Conservation (phyloP, 2,797 vertebrate species). For the Chrysocyon brachyurus region DNA sequence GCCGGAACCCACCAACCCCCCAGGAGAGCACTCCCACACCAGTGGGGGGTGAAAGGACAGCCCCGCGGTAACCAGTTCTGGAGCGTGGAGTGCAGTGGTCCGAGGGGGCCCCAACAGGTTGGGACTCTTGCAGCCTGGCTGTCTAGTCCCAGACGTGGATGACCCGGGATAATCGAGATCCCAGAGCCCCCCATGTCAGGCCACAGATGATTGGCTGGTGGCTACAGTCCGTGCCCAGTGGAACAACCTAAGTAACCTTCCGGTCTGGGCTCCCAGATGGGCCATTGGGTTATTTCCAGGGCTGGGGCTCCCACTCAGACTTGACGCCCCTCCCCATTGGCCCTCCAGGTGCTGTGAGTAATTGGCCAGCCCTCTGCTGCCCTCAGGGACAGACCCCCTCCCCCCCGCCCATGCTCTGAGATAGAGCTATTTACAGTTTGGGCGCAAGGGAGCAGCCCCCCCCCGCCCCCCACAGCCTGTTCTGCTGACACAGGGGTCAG, state of each 20-base stretch:
- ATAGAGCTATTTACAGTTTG: neutral
- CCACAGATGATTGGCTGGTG: slow-evolving; percentile 64
- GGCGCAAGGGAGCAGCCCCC: accelerated
- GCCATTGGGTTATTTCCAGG: slow-evolving; percentile 69
- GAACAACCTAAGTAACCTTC: slow-evolving; percentile 56
- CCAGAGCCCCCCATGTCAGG: slow-evolving; percentile 46
- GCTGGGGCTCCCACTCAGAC: neutral
- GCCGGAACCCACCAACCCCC: neutral
- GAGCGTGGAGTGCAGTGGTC: neutral
- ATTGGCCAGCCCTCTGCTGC: neutral
- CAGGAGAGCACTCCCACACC: neutral
- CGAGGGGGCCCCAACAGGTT: slow-evolving; percentile 42
- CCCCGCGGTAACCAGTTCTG: neutral
- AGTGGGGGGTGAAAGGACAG: neutral
- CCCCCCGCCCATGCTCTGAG: neutral
- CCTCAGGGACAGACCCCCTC: neutral
- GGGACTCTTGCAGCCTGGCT: slow-evolving; percentile 66
- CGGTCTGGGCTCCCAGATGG: slow-evolving; percentile 52
- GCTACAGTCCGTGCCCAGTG: slow-evolving; percentile 60
- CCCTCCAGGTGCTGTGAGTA: neutral
- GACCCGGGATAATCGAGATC: slow-evolving; percentile 78
- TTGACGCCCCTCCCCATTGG: neutral
- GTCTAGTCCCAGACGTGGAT: slow-evolving; percentile 79
- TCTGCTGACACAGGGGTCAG: neutral
- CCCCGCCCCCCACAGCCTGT: too few species aligned